Base-by-base conservation (phyloP, 92 coral and sea anemone species). In the Phenganax subtilis region DNA sequence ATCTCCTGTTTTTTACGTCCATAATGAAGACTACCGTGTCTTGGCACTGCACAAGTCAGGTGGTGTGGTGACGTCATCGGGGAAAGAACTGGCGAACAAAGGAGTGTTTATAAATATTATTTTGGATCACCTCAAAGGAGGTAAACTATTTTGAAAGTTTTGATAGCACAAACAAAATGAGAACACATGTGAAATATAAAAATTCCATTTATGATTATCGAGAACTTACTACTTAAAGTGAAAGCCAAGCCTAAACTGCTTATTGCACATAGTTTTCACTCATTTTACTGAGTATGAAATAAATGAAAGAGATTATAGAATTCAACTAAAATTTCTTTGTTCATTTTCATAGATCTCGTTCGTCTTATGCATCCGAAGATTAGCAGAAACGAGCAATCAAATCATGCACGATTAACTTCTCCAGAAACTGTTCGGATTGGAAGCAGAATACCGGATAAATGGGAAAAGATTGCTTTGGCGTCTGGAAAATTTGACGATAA, bases 1-100 rank as follows among this genome's bases (percentile, higher is more conserved):
- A 44, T 47, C 83, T 15, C 83, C 83, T 65, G 83, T 79, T 59
- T 65, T 79, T 14, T 63, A 9, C 47, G 61, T 54, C 31, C 58
- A 17, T 15, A 51, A 79, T 56, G 83, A 79, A 79, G 51, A 27
- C 6, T 65, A n/a, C 53, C n/a, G 54, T 52, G 62, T 79, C 29
- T 16, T 79, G 3, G 83, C 83, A 5, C n/a, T 79, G 59, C 83
- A 79, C 75, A 79, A 79, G 55, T 47, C 73, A 63, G 74, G 83
- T 65, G 83, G 72, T 30, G 74, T 28, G 28, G 16, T 69, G 29
- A 51, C 73, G 54, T 37, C 83, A 55, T 10, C 44, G 16, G 8
- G 70, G 7, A 31, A 60, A 12, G 67, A 57, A 76, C 70, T 9
- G 31, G 81, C 44, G 54, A 79, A 79, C 62, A 63, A 65, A n/a